Conservation (phyloP, 37 sponge, comb jelly and placozoan genomes). For the Crambe crambe region DNA sequence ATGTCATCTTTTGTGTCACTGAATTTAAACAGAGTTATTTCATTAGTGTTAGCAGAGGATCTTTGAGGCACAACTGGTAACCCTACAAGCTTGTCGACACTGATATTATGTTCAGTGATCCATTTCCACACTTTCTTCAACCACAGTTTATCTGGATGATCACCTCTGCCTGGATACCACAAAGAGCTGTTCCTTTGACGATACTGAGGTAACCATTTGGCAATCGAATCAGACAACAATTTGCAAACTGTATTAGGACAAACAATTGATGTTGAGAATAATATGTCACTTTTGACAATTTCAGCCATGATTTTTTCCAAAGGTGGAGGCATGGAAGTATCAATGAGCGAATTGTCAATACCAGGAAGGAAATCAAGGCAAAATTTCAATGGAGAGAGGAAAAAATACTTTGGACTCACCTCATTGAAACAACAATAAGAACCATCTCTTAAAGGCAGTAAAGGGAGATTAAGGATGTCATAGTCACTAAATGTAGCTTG, state of each 20-base stretch:
- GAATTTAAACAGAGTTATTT: not conserved
- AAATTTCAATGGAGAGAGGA: not conserved
- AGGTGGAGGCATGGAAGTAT: not conserved
- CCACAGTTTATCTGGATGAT: constrained; percentile 31
- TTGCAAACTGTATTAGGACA: too few species aligned
- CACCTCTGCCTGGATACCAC: not conserved
- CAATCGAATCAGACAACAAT: constrained; percentile 10
- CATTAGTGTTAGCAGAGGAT: not conserved
- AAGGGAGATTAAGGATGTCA: constrained; percentile 27
- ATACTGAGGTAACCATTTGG: not conserved
- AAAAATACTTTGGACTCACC: constrained; percentile 4
- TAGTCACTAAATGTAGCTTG: not conserved
- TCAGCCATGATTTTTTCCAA: not conserved
- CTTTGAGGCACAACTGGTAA: not conserved
- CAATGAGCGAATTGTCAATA: not conserved
- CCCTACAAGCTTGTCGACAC: not conserved
- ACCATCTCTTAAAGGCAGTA: constrained; percentile 30
- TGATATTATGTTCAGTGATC: not conserved
- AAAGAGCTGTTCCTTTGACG: not conserved
- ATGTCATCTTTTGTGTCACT: not conserved
- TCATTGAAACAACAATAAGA: not conserved
- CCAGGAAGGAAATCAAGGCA: constrained; percentile 30
- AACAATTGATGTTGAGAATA: too few species aligned
- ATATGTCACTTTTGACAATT: too few species aligned
- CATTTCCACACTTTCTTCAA: constrained; percentile 48